phyloP scores from a whole-genome alignment of 2,797 vertebrate species.

The Agapornis canus region DNA sequence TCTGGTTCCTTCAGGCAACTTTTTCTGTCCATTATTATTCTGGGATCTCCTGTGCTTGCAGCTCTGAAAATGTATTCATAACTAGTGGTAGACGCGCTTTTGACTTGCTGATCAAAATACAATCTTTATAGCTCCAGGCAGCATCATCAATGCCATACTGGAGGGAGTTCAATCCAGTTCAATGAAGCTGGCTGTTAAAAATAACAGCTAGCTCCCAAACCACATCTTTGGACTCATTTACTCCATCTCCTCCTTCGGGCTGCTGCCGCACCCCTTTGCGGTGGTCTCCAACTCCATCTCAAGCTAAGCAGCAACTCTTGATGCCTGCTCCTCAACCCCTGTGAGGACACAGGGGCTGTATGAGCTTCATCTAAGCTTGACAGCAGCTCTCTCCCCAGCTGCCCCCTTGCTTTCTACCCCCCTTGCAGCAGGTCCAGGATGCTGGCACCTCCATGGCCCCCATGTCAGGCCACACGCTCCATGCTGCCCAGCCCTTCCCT shows the following conservation, averaged over 20 bases:
- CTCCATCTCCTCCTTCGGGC: not conserved
- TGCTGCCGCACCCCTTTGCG: not conserved
- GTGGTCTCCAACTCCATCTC: not conserved
- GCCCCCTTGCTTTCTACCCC: not conserved
- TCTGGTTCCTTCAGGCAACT: constrained; percentile 10
- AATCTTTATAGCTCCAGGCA: constrained; percentile 53
- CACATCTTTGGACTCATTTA: not conserved
- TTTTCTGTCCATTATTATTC: constrained; percentile 42
- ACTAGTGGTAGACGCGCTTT: constrained; percentile 43
- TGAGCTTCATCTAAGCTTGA: not conserved
- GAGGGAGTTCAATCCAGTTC: constrained; percentile 48
- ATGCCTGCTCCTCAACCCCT: not conserved
- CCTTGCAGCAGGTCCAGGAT: not conserved
- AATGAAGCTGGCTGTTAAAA: constrained; percentile 29
- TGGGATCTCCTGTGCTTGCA: constrained; percentile 10
- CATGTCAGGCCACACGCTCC: not conserved
- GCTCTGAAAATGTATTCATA: constrained; percentile 48
- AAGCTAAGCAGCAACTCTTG: not conserved
- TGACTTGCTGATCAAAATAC: constrained; percentile 65
- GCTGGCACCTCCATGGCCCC: not conserved
- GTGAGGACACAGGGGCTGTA: not conserved
- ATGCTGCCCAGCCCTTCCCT: not conserved
- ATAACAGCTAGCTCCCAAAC: constrained; percentile 21
- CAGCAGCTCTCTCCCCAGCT: rapidly evolving
- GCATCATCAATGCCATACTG: constrained; percentile 42